Conservation (phyloP, 2,888 invertebrate genomes). For the Lepidocyrtoides sp. region DNA sequence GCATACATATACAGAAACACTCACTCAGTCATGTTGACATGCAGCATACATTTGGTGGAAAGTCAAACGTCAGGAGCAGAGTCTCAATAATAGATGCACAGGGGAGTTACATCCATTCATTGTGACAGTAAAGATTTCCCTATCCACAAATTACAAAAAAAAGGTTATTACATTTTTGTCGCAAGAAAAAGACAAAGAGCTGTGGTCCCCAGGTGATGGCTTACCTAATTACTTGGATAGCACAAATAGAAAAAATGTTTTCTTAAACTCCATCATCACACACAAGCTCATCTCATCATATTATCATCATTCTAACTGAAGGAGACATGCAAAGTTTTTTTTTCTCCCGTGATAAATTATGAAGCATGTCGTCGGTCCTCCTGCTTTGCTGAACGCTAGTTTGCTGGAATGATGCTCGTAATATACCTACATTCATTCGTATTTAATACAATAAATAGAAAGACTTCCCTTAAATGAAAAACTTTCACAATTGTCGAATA, state of each 20-base stretch:
- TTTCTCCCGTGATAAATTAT: constrained; percentile 27
- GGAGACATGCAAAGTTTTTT: background rate
- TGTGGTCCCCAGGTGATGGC: constrained; percentile 29
- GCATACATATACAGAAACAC: background rate
- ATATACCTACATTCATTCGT: background rate
- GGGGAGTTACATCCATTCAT: constrained; percentile 65
- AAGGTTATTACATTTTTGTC: constrained; percentile 5
- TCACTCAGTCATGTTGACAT: background rate
- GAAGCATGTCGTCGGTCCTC: background rate
- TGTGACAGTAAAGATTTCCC: constrained; percentile 64
- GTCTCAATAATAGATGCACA: constrained; percentile 25
- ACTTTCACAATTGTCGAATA: too few relatives aligned
- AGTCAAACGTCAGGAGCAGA: constrained; percentile 37
- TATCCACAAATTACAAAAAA: constrained; percentile 59
- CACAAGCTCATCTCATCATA: background rate
- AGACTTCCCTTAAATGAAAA: too few relatives aligned
- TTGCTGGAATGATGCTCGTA: background rate
- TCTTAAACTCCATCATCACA: background rate
- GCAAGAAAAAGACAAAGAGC: constrained; percentile 11
- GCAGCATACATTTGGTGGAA: background rate
- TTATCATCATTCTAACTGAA: background rate
- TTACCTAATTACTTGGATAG: constrained; percentile 47
- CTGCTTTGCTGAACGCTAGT: background rate
- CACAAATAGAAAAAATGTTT: constrained; percentile 22
- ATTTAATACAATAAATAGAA: background rate